phyloP scores from a whole-genome alignment of 2,797 vertebrate genomes.

The Spinibarbus caldwelli region DNA sequence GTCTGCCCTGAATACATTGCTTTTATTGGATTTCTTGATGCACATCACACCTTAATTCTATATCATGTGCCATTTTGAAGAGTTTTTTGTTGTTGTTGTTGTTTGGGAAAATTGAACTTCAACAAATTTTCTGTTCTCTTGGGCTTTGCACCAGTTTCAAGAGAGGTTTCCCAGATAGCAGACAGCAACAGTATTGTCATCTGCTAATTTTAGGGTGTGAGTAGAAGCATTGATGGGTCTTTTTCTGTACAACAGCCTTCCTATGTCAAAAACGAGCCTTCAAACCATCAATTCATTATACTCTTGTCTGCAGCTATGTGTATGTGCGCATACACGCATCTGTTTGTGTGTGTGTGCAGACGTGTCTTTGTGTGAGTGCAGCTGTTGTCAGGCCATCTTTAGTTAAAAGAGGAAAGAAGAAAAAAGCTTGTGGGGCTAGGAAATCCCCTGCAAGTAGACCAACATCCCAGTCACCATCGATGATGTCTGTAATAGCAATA shows the following conservation, averaged over 20 bases:
- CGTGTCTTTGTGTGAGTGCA: constrained; percentile 62
- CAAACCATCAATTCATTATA: constrained; percentile 21
- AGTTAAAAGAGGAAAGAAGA: constrained; percentile 82
- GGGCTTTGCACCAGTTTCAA: neutral
- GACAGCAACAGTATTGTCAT: constrained; percentile 15
- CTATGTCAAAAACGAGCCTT: constrained; percentile 16
- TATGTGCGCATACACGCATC: constrained; percentile 46
- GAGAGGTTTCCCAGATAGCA: neutral
- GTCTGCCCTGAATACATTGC: neutral
- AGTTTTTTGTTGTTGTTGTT: neutral
- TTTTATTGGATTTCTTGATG: neutral
- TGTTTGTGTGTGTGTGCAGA: constrained; percentile 43
- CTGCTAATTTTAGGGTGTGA: constrained; percentile 5
- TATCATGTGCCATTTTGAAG: neutral
- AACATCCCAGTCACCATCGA: constrained; percentile 74
- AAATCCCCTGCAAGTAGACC: constrained; percentile 82
- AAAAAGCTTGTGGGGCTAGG: constrained; percentile 73
- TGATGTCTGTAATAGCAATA: constrained; percentile 66
- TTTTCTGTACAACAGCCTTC: constrained; percentile 1
- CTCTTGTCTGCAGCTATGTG: neutral
- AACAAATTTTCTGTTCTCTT: neutral
- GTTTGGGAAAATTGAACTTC: neutral
- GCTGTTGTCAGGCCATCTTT: constrained; percentile 78
- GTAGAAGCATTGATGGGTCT: neutral
- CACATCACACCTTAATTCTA: neutral